These are phyloP conservation scores for Pteronura brasiliensis DNA, from an alignment of 2,113 vertebrate genomes.

Conservation along the genomic window DNA sequence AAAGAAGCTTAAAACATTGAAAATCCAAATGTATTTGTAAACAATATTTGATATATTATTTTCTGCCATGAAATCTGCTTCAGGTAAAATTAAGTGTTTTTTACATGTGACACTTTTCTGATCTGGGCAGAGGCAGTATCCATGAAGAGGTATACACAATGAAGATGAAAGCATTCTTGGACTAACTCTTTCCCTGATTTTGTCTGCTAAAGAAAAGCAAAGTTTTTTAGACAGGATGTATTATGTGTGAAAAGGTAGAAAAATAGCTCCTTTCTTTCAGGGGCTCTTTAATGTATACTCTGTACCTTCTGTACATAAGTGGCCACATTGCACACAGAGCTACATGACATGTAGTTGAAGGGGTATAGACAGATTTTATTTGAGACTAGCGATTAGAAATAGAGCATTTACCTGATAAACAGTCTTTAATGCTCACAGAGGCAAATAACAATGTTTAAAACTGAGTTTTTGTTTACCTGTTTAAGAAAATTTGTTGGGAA, in stretches of 20 bases:
- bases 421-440: not conserved
- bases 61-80: not conserved
- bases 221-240: not conserved
- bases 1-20: not conserved
- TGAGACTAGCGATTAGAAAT: not conserved
- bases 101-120: not conserved
- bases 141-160: not conserved
- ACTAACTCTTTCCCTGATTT: not conserved
- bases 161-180: not conserved
- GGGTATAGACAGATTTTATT: not conserved
- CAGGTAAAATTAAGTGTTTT: not conserved
- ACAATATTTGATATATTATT: not conserved
- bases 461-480: not conserved
- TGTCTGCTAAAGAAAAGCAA: not conserved
- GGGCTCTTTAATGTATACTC: not conserved
- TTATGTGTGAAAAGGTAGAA: not conserved
- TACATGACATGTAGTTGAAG: accelerated
- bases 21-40: not conserved
- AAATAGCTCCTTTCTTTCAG: not conserved
- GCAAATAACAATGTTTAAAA: not conserved
- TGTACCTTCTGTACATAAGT: not conserved
- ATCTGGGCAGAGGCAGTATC: not conserved
- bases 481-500: not conserved
- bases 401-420: not conserved
- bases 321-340: not conserved